A percentile compares a stretch with the other conserved stretches of the same genome.
Evolutionary conservation across 1,140 invertebrate species (phyloP).

Genomic region (Atta texana): DNA sequence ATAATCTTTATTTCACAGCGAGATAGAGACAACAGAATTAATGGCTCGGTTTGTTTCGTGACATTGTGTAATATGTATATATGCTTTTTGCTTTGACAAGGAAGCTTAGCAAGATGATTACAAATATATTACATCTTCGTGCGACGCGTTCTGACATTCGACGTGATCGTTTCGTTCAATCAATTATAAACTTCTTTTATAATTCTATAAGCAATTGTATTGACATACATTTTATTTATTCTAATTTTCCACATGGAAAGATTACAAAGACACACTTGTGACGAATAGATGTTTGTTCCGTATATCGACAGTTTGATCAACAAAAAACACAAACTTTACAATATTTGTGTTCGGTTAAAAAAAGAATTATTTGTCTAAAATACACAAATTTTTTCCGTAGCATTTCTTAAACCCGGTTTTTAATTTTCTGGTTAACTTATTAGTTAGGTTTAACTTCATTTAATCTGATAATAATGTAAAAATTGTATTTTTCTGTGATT

Average conservation of each 20-base stretch:
- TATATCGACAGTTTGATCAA: neutral
- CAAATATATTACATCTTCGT: neutral
- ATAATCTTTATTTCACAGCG: slow-evolving; percentile 20
- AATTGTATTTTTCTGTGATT: no score
- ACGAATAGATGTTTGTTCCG: neutral
- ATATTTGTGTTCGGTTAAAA: neutral
- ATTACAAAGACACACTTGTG: neutral
- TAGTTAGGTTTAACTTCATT: no score
- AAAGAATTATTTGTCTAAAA: neutral
- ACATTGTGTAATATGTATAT: neutral
- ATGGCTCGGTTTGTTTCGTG: neutral
- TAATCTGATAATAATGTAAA: no score
- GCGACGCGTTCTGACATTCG: neutral
- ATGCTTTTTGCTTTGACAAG: neutral
- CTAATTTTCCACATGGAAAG: neutral
- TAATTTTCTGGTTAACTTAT: neutral
- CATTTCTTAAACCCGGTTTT: no score
- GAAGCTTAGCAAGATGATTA: neutral
- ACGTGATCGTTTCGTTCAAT: neutral
- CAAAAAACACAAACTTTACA: neutral
- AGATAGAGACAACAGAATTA: neutral
- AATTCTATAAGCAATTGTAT: neutral
- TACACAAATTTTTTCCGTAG: neutral
- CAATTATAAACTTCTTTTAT: neutral
- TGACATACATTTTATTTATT: neutral